Evolutionary conservation across 2,797 vertebrate species (phyloP).

Genomic region (Clarias fuscus): DNA sequence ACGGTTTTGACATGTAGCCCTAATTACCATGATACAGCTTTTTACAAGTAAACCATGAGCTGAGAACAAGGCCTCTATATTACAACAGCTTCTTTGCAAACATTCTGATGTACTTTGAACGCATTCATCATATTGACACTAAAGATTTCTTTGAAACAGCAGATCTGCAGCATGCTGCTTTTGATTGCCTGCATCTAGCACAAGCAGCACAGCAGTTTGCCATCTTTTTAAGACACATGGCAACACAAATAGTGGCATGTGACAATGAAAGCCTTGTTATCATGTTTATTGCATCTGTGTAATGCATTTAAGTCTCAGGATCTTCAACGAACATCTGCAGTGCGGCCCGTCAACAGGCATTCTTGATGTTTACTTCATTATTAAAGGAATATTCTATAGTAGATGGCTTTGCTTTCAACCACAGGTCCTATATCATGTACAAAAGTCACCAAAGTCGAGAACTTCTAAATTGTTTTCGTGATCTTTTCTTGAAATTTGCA

Average conservation of each 20-base stretch:
- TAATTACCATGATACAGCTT: slow-evolving; percentile 26
- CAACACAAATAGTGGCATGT: slow-evolving; percentile 14
- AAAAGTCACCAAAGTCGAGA: background rate
- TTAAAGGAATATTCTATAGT: background rate
- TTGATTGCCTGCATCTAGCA: slow-evolving; percentile 14
- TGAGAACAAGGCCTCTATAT: slow-evolving; percentile 16
- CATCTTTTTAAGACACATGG: slow-evolving; percentile 22
- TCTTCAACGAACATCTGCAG: background rate
- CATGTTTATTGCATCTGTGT: background rate
- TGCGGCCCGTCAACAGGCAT: background rate
- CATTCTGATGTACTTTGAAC: slow-evolving; percentile 33
- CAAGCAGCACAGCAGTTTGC: slow-evolving; percentile 16
- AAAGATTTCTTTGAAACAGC: slow-evolving; percentile 12
- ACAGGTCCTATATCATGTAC: background rate
- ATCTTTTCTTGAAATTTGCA: background rate
- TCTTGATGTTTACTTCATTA: background rate
- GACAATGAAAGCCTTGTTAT: slow-evolving; percentile 11
- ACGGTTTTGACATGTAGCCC: background rate
- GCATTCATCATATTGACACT: slow-evolving; percentile 45
- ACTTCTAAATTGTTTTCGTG: background rate
- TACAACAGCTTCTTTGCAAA: background rate
- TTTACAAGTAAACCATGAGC: slow-evolving; percentile 32
- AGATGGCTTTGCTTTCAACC: background rate
- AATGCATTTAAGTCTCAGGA: background rate
- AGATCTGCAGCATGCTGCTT: slow-evolving; percentile 19